Conservation (phyloP, 2,888 invertebrate species). For the Margaritifera margaritifera region DNA sequence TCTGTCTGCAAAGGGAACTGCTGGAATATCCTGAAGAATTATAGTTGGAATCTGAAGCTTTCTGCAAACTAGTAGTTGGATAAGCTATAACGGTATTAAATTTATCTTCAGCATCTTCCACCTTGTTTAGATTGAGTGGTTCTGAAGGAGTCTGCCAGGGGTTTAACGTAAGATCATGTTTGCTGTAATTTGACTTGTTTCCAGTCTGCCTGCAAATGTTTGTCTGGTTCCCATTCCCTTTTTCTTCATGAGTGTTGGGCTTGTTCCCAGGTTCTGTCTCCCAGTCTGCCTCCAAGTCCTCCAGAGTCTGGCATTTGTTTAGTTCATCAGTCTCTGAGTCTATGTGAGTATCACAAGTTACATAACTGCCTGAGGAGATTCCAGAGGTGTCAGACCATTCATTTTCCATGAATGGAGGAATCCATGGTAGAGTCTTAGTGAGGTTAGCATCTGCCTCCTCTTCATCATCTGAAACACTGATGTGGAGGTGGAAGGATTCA, state of each 20-base stretch:
- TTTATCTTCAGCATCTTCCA: too few species aligned
- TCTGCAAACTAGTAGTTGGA: too few species aligned
- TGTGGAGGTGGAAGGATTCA: slow-evolving; percentile 24
- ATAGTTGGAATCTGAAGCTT: too few species aligned
- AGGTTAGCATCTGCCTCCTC: background rate
- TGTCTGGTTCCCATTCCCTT: background rate
- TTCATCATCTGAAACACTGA: slow-evolving; percentile 27
- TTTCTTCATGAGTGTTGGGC: background rate
- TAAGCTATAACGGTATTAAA: too few species aligned
- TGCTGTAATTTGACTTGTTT: too few species aligned
- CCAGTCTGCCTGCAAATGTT: too few species aligned
- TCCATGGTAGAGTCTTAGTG: too few species aligned
- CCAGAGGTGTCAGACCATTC: slow-evolving; percentile 1
- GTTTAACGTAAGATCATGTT: too few species aligned
- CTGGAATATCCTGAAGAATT: too few species aligned
- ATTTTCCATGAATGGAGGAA: background rate
- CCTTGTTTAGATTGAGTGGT: too few species aligned
- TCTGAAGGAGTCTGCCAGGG: too few species aligned
- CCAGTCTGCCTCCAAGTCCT: slow-evolving; percentile 17
- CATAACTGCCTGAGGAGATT: slow-evolving; percentile 41
- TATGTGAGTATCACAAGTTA: slow-evolving; percentile 46
- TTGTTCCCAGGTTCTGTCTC: background rate
- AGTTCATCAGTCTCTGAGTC: background rate
- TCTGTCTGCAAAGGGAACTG: too few species aligned
- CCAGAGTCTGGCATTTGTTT: background rate